phyloP scores from a whole-genome alignment of 2,113 vertebrate genomes.

The Ginglymostoma cirratum region DNA sequence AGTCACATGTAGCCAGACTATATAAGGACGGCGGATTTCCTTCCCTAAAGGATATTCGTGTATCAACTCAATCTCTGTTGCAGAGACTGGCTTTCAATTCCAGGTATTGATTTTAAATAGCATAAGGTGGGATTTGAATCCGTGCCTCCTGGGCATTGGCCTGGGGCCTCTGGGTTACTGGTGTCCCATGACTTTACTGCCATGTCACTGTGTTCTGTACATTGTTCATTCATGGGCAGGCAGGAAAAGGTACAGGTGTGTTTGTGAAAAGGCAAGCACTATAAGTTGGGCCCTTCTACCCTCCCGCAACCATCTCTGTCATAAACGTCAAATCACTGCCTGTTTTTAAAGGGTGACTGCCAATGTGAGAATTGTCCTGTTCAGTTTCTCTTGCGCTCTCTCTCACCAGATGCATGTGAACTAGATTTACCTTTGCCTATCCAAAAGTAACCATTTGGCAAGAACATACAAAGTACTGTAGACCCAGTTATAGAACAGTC shows the following conservation, averaged over 20 bases:
- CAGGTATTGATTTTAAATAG: not conserved
- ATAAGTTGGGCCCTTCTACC: too few relatives aligned
- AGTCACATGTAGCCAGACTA: not conserved
- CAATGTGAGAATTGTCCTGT: not conserved
- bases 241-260: not conserved
- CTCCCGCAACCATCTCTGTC: too few relatives aligned
- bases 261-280: too few relatives aligned
- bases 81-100: not conserved
- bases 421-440: not conserved
- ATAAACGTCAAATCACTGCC: not conserved
- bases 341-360: not conserved
- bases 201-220: not conserved
- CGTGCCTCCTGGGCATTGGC: too few relatives aligned
- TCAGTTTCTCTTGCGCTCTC: not conserved
- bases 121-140: not conserved
- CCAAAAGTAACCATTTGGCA: not conserved
- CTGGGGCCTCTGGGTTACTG: not conserved
- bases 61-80: not conserved
- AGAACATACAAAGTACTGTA: not conserved
- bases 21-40: not conserved
- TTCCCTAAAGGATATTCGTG: not conserved
- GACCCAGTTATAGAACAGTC: not conserved
- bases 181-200: not conserved
- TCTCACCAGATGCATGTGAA: not conserved
- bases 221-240: not conserved